Evolutionary conservation across 2,888 invertebrate species (phyloP).

Genomic region (Spilarctia lutea): DNA sequence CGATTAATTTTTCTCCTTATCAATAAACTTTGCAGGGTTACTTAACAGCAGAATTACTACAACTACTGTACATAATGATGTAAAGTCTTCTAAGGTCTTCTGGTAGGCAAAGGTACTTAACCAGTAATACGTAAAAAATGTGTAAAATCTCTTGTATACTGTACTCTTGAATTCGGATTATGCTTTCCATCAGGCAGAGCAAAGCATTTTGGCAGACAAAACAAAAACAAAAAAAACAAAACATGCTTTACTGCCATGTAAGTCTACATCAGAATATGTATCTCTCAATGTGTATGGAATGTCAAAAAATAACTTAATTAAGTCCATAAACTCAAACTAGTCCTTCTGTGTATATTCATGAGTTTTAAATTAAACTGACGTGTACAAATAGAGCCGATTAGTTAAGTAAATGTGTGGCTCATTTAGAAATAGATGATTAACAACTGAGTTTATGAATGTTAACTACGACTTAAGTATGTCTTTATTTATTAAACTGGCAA

Average conservation of each 20-base stretch:
- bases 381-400: neutral
- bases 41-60: too few species aligned
- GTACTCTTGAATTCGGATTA: too few species aligned
- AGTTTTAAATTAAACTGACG: constrained; percentile 4
- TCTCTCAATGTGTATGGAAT: neutral
- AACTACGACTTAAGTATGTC: constrained; percentile 14
- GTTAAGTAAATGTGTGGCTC: neutral
- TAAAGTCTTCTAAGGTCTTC: too few species aligned
- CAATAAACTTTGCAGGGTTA: too few species aligned
- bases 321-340: neutral
- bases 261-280: neutral
- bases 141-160: too few species aligned
- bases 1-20: too few species aligned
- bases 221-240: neutral
- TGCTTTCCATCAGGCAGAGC: too few species aligned
- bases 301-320: neutral
- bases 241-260: neutral
- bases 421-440: constrained; percentile 11
- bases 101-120: too few species aligned
- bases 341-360: constrained; percentile 1
- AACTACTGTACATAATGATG: too few species aligned
- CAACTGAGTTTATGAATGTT: constrained; percentile 19
- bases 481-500: constrained; percentile 10
- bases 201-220: too few species aligned
- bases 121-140: too few species aligned